Percentiles rank a stretch among this genome's conserved stretches.
Evolutionary conservation across 2,797 vertebrate genomes (phyloP).

Genomic region (Pogonophryne albipinna): DNA sequence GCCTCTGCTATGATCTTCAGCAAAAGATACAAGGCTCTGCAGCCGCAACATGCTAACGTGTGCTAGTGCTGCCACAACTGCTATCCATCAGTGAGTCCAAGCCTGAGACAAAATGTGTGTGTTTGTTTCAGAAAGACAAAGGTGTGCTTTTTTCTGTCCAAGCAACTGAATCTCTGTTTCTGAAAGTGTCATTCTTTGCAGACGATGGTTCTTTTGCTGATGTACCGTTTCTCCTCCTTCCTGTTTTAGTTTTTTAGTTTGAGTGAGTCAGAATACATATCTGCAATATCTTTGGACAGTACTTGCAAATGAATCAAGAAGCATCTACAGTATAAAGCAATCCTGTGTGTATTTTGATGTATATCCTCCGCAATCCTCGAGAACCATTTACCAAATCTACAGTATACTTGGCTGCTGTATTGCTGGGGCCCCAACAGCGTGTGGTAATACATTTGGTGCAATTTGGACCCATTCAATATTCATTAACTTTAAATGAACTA

Average conservation of each 20-base stretch:
- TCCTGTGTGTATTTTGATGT: no score
- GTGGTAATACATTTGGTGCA: no score
- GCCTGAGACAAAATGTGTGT: constrained; percentile 21
- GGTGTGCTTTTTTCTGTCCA: constrained; percentile 57
- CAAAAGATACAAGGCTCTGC: constrained; percentile 69
- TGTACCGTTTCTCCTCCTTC: constrained; percentile 3
- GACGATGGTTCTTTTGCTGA: constrained; percentile 48
- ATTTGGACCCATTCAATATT: no score
- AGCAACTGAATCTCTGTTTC: constrained; percentile 36
- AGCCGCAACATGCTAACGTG: constrained; percentile 71
- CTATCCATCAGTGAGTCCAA: constrained; percentile 64
- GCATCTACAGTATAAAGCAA: background rate
- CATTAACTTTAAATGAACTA: no score
- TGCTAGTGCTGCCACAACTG: constrained; percentile 72
- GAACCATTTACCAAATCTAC: no score
- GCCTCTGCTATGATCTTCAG: constrained; percentile 44
- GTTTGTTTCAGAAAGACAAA: constrained; percentile 15
- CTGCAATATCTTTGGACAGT: constrained; percentile 42
- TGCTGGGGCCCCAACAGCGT: no score
- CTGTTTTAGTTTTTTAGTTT: constrained; percentile 5
- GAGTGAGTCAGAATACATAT: constrained; percentile 40
- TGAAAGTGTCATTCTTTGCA: constrained; percentile 43
- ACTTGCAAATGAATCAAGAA: constrained; percentile 29
- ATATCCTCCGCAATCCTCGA: no score
- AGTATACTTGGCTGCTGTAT: no score